Evolutionary conservation across 2,797 vertebrate species (phyloP).

Genomic region (Sebastes trivittatus): DNA sequence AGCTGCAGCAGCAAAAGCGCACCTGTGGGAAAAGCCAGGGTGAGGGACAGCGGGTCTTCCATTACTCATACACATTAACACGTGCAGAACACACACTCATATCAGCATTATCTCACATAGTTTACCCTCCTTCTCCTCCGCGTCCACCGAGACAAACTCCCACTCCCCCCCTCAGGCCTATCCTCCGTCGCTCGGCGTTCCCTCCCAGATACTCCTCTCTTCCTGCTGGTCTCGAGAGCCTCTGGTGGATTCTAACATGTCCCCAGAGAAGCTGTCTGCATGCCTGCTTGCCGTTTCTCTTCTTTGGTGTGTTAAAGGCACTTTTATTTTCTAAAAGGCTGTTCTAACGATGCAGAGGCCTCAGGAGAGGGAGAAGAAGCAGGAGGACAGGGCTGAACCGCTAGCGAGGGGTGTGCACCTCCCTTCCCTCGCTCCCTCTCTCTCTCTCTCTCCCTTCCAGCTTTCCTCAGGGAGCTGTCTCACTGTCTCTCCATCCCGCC

Average conservation of each 20-base stretch:
- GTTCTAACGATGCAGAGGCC: conserved; percentile 64
- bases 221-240: conserved; percentile 59
- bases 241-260: conserved; percentile 67
- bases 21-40: conserved; percentile 77
- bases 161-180: conserved; percentile 61
- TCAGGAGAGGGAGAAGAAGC: conserved; percentile 64
- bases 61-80: conserved; percentile 32
- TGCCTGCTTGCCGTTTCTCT: conserved; percentile 38
- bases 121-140: conserved; percentile 41
- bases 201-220: conserved; percentile 56
- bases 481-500: conserved; percentile 45
- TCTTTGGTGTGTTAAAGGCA: conserved; percentile 73
- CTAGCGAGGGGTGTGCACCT: conserved; percentile 47
- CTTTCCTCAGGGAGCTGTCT: conserved; percentile 63
- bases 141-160: conserved; percentile 60
- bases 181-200: conserved; percentile 53
- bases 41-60: conserved; percentile 58
- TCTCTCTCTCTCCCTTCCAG: conserved; percentile 31
- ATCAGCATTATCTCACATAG: conserved; percentile 23
- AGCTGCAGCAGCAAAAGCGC: conserved; percentile 82
- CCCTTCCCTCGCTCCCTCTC: conserved; percentile 25
- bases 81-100: conserved; percentile 18
- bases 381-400: conserved; percentile 57
- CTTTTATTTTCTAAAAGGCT: conserved; percentile 74
- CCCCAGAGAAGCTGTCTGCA: conserved; percentile 63